Conservation (phyloP, 2,113 vertebrate genomes). For the Heloderma charlesbogerti region DNA sequence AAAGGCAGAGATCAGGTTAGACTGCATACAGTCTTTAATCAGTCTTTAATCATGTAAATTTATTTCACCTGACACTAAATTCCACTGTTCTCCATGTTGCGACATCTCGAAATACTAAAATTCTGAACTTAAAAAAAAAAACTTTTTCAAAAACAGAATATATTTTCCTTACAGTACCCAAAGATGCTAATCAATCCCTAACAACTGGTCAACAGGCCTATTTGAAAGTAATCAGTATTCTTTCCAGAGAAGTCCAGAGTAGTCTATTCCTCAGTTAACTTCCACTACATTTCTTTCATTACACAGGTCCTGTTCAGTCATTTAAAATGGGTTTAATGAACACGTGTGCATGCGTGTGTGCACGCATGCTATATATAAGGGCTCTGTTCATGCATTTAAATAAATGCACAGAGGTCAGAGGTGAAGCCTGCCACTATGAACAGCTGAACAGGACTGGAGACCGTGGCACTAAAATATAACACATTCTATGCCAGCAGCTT, state of each 20-base stretch:
- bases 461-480: not conserved
- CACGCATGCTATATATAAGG: too few species aligned
- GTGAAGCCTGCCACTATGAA: not conserved
- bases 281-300: not conserved
- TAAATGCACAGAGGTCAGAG: not conserved
- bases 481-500: not conserved
- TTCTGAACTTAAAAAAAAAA: not conserved
- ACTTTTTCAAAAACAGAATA: not conserved
- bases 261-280: too few species aligned
- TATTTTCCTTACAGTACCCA: not conserved
- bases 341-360: not conserved
- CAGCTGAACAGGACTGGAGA: not conserved
- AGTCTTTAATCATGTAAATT: not conserved
- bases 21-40: not conserved
- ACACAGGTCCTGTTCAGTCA: not conserved
- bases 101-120: not conserved
- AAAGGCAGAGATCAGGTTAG: not conserved
- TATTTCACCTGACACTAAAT: not conserved
- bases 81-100: not conserved
- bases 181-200: not conserved
- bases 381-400: not conserved
- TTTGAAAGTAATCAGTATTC: not conserved
- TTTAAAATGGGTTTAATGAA: not conserved
- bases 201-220: not conserved
- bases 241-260: not conserved